These are phyloP conservation scores for Paradoxurus hermaphroditus DNA, from an alignment of 2,113 vertebrate species.

Conservation along the genomic window DNA sequence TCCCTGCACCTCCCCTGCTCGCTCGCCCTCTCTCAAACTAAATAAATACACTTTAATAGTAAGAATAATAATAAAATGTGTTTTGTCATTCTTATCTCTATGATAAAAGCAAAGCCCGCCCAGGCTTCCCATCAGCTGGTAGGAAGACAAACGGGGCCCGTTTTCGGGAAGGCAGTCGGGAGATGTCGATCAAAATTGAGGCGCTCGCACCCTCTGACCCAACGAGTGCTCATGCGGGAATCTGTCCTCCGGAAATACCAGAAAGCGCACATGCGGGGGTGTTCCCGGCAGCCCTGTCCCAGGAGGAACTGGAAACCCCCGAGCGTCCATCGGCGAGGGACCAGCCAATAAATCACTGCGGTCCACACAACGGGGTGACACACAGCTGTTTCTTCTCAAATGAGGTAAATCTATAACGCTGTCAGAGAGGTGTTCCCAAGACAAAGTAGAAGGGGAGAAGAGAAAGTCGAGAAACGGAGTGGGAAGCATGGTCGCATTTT, in stretches of 20 bases:
- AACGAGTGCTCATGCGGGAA: background rate
- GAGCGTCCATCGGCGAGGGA: background rate
- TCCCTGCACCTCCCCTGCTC: too few relatives aligned
- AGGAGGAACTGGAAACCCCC: background rate
- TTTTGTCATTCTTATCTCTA: background rate
- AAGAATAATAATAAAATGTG: too few relatives aligned
- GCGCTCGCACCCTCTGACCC: background rate
- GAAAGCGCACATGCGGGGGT: accelerated
- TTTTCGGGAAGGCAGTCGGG: background rate
- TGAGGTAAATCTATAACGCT: background rate
- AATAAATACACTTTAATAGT: too few relatives aligned
- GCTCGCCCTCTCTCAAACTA: too few relatives aligned
- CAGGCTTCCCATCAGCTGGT: background rate
- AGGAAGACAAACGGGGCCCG: background rate
- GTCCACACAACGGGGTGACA: background rate
- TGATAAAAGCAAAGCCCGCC: background rate
- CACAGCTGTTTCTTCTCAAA: background rate
- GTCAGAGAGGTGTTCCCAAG: background rate
- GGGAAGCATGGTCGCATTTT: background rate
- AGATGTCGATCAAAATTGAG: background rate
- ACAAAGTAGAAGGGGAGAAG: background rate
- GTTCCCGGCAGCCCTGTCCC: background rate
- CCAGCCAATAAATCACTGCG: background rate
- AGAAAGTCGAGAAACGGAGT: background rate
- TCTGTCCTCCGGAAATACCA: background rate